Evolutionary conservation across 2,888 invertebrate species (phyloP), one percentile per base, ranked within the genome.

Genomic region (Platerodrilus igneus): DNA sequence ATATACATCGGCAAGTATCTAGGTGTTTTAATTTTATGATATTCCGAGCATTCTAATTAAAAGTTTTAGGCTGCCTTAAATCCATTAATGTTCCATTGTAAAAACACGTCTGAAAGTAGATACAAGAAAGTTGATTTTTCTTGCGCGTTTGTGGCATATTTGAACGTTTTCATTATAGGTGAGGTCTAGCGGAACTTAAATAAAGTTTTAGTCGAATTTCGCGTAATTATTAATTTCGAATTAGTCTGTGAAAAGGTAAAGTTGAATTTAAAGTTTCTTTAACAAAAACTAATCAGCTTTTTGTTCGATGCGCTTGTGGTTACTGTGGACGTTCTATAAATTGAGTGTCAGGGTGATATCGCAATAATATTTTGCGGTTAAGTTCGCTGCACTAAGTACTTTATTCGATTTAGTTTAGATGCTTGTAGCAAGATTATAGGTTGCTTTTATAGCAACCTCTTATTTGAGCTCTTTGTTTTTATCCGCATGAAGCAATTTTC

Each of bases 21-120:
- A n/a, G n/a, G n/a, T n/a, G n/a, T n/a, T n/a, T n/a, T n/a, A n/a
- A n/a, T n/a, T n/a, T n/a, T n/a, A n/a, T n/a, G n/a, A n/a, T n/a
- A n/a, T n/a, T n/a, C n/a, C n/a, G n/a, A n/a, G n/a, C n/a, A 27
- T 23, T 44, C 40, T 44, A 44, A 44, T 44, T 44, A 44, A 44
- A 44, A 44, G 32, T 44, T 44, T 27, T 19, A 32, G 20, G 30
- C 37, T 25, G 41, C 31, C 36, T 41, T 41, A 27, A 31, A 41
- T 41, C 36, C 36, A 30, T 40, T 40, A 34, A 34, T 41, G 36
- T 34, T 40, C n/a, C 29, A 13, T 21, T 19, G 22, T 25, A 41
- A 41, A 41, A 41, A 41, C 41, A 13, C 35, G 36, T 36, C 41
- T 36, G 41, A 41, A 35, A n/a, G n/a, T n/a, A n/a, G n/a, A n/a